Evolutionary conservation across 2,113 vertebrate species (phyloP).

Genomic region (Parotia lawesii): DNA sequence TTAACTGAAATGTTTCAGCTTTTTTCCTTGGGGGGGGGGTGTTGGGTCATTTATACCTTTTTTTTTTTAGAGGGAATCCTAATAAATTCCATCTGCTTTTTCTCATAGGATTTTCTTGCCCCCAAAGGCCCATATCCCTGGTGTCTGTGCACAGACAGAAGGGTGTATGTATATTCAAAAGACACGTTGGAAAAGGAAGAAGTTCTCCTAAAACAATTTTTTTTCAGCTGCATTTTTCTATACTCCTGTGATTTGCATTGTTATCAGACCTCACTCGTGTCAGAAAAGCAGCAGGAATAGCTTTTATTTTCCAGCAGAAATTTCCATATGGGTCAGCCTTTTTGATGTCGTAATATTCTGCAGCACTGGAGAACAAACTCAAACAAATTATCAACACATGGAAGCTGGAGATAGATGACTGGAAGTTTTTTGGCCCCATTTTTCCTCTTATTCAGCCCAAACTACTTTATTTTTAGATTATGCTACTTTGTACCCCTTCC

Average conservation of each 20-base stretch:
- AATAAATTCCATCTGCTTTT: background rate
- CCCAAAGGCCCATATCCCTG: background rate
- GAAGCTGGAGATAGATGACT: slow-evolving; percentile 1
- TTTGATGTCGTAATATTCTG: slow-evolving; percentile 19
- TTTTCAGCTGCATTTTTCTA: background rate
- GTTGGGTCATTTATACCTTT: background rate
- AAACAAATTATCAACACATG: background rate
- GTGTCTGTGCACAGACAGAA: background rate
- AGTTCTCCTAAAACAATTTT: background rate
- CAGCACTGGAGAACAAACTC: slow-evolving; percentile 8
- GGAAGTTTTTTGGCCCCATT: slow-evolving; percentile 15
- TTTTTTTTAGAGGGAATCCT: background rate
- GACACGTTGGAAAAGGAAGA: background rate
- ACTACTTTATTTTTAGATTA: slow-evolving; percentile 34
- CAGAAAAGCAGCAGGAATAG: background rate
- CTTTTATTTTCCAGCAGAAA: slow-evolving; percentile 3
- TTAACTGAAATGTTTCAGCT: background rate
- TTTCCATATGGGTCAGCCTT: slow-evolving; percentile 31
- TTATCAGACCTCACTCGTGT: background rate
- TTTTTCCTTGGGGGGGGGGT: background rate
- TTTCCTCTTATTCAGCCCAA: background rate
- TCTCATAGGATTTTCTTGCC: background rate
- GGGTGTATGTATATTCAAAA: background rate
- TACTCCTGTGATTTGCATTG: background rate
- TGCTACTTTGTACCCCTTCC: background rate